Evolutionary conservation across 2,797 vertebrate species (phyloP), one percentile per base, ranked within the genome.

Genomic region (Micrastur ruficollis): DNA sequence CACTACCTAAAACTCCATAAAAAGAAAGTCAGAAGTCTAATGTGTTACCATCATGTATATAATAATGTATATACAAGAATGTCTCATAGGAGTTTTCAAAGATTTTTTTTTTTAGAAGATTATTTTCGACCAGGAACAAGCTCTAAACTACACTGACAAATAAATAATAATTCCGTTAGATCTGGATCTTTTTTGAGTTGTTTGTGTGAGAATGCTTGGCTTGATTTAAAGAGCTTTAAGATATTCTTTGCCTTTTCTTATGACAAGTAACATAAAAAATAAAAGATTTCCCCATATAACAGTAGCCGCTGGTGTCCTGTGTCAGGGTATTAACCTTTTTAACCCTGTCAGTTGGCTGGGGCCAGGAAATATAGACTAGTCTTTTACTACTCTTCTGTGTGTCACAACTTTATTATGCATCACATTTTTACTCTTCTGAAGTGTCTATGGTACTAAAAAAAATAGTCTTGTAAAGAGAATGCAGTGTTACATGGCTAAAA

Each of bases 311-410:
- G 94, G 92, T 96, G 93, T 97, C 95, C 92, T 94, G 89, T 97
- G 95, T 94, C 95, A 96, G 93, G 89, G 95, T 93, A 96, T 97
- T 97, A 96, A 97, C 95, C 96, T 97, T 93, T 96, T 94, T 96
- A 96, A 97, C 95, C 96, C 72, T 96, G 90, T 96, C 95, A 96
- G 95, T 92, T 81, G 81, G 29, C 75, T 91, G 89, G 68, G 94
- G 86, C 92, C 94, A 96, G 95, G 94, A 97, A 94, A 96, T 96
- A 97, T 75, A 91, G 96, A 88, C 89, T 94, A 83, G 89, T 83
- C 68, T 96, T 96, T 97, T 97, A 97, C 79, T 95, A 21, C 93
- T 92, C 89, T 96, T 96, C 89, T 96, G 95, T 92, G 90, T 97
- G 90, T 96, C 94, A 96, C 95, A 95, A 83, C 91, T 97, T 97